Base-by-base conservation (phyloP, 2,113 vertebrate genomes). In the Myrmecobius fasciatus region DNA sequence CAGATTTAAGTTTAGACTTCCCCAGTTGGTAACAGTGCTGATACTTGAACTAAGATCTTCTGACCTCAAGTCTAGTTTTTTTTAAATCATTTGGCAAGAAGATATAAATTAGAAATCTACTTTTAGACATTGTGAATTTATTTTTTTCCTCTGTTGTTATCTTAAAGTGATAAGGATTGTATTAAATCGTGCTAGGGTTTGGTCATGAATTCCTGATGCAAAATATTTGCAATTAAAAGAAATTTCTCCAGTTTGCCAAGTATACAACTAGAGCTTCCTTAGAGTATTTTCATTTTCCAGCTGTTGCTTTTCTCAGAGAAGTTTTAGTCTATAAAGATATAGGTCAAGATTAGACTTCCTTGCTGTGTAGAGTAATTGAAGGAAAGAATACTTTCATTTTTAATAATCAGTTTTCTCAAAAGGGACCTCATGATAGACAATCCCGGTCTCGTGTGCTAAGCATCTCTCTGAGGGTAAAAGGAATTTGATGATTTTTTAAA, bases 171-270 rank as follows among this genome's bases (percentile, higher is more conserved):
- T 91, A 89, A 89, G 67, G 89, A 90, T 75, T 93, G 54, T 91
- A 53, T 95, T 92, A 52, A 90, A 0, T 49, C 36, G 91, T 52
- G 83, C 14, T 20, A 52, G 46, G 75, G 2, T 95, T 93, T 91
- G 43, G 12, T 94, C 95, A 53, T 88, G 56, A 92, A 96, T 14
- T 96, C 2, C 5, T 48, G 10, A 43, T 83, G 17, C 6, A 25
- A 52, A 95, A 20, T 92, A 95, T 67, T 94, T 49, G 95, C 92
- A 43, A 52, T 91, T 95, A 89, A 93, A 92, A 49, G 26, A 52
- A 43, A 83, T 83, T 14, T 75, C 67, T 75, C 36, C 17, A 83
- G 20, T 43, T 83, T 83, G 4, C 20, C 67, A 95, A 22, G 49
- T 93, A 25, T 89, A 31, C 43, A 48, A 90, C 43, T 93, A 93